Evolutionary conservation across 2,113 vertebrate species (phyloP).

Genomic region (Hyperoodon ampullatus): DNA sequence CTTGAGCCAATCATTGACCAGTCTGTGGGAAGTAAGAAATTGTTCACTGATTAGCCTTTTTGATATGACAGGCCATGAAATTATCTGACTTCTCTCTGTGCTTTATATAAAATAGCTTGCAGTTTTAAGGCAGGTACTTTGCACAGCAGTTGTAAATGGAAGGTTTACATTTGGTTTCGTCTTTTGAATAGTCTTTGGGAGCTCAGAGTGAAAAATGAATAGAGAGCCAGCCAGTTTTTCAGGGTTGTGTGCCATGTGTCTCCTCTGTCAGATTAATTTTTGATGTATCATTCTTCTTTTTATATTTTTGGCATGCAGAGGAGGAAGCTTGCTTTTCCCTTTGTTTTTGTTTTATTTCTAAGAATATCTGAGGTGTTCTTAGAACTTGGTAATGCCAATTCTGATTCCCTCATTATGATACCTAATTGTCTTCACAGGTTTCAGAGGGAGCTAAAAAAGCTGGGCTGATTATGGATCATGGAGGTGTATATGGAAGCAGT

Average conservation of each 20-base stretch:
- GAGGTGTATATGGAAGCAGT: background rate
- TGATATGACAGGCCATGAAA: slow-evolving; percentile 70
- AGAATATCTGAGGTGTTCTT: background rate
- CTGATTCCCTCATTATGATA: background rate
- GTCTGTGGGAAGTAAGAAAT: slow-evolving; percentile 62
- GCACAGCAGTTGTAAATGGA: slow-evolving; percentile 39
- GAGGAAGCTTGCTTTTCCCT: background rate
- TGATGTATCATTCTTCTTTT: background rate
- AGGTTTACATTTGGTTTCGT: slow-evolving; percentile 67
- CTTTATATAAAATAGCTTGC: slow-evolving; percentile 52
- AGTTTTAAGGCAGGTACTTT: slow-evolving; percentile 28
- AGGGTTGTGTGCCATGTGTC: background rate
- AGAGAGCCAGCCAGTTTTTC: background rate
- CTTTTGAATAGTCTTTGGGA: background rate
- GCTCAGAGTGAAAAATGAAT: background rate
- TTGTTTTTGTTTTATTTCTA: slow-evolving; percentile 25
- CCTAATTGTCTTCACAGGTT: background rate
- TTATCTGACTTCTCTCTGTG: slow-evolving; percentile 57
- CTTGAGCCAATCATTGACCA: slow-evolving; percentile 71
- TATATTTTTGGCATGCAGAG: background rate
- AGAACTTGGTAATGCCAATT: background rate
- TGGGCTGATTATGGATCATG: background rate
- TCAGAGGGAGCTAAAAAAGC: background rate
- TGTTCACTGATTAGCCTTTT: slow-evolving; percentile 68
- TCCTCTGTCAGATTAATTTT: background rate